Evolutionary conservation across 2,797 vertebrate genomes (phyloP).

Genomic region (Gallirallus australis): DNA sequence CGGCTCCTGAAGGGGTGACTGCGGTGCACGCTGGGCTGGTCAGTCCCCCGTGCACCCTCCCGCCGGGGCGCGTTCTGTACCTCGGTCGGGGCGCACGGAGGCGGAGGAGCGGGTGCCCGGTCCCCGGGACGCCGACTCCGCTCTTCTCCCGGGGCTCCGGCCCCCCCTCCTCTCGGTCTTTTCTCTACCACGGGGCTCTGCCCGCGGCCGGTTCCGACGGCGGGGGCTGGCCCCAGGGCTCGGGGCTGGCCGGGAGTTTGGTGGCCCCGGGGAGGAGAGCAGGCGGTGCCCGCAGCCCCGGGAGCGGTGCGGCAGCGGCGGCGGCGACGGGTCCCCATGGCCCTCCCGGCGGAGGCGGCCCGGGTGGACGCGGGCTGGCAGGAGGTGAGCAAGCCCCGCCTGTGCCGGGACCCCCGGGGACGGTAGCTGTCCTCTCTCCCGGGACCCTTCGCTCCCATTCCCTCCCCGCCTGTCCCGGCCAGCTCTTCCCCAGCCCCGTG

Average conservation of each 20-base stretch:
- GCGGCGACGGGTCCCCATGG: slow-evolving; percentile 36
- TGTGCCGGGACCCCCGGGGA: not conserved
- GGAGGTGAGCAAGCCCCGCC: slow-evolving; percentile 62
- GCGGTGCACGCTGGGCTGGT: too few species aligned
- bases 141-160: not conserved
- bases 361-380: slow-evolving; percentile 51
- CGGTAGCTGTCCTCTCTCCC: not conserved
- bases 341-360: slow-evolving; percentile 21
- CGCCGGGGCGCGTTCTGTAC: too few species aligned
- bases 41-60: too few species aligned
- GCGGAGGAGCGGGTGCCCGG: not conserved
- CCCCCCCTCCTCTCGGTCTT: not conserved
- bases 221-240: not conserved
- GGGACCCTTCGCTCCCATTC: not conserved
- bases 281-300: not conserved
- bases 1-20: not conserved
- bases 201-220: not conserved
- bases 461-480: not conserved
- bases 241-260: not conserved
- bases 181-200: not conserved
- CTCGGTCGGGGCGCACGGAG: not conserved
- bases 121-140: not conserved
- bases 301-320: not conserved
- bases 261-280: slow-evolving; percentile 17
- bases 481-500: not conserved